Conservation (phyloP, 2,888 invertebrate genomes). For the Macroteleia sp. region DNA sequence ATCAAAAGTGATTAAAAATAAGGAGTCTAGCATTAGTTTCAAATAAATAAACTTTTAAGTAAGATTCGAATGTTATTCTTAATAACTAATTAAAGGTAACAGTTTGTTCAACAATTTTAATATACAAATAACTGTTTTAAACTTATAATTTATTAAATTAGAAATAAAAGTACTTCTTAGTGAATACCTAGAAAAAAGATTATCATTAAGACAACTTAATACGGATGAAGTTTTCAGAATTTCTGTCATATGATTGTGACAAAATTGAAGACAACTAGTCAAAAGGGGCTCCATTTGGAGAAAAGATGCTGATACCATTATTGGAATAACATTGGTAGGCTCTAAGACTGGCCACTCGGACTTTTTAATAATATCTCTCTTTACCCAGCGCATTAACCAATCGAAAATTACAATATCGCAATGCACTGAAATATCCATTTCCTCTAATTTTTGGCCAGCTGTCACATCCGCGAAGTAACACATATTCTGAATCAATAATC, state of each 20-base stretch:
- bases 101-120: too few relatives aligned
- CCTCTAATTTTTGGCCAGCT: constrained; percentile 91
- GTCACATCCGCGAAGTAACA: constrained; percentile 97
- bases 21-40: too few relatives aligned
- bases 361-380: constrained; percentile 88
- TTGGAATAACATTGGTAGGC: constrained; percentile 94
- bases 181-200: constrained; percentile 83
- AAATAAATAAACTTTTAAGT: too few relatives aligned
- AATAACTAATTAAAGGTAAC: too few relatives aligned
- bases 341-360: constrained; percentile 90
- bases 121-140: neutral
- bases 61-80: too few relatives aligned
- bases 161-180: too few relatives aligned
- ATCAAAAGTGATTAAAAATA: too few relatives aligned
- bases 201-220: constrained; percentile 92
- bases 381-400: constrained; percentile 98
- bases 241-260: constrained; percentile 93
- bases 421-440: constrained; percentile 98
- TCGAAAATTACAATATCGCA: constrained; percentile 98
- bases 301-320: constrained; percentile 97
- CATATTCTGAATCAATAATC: constrained; percentile 94
- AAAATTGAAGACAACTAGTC: constrained; percentile 93
- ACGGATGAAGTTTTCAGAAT: constrained; percentile 94
- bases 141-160: too few relatives aligned
- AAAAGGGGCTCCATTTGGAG: constrained; percentile 95